Evolutionary conservation across 2,888 invertebrate genomes (phyloP).

Genomic region (Hirtodrosophila histrioides): DNA sequence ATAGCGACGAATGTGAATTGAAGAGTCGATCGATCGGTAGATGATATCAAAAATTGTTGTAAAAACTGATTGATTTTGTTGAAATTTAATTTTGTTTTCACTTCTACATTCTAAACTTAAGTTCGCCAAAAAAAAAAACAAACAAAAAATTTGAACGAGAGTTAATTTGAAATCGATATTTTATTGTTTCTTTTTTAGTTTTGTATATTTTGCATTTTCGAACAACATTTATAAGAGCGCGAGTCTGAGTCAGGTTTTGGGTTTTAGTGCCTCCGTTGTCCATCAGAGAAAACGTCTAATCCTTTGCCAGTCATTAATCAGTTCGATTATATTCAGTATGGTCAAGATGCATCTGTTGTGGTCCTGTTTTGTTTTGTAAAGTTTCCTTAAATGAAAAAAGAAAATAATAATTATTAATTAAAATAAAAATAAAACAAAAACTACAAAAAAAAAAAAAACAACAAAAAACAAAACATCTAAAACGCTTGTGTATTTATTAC

Average conservation of each 20-base stretch:
- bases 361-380: conserved; percentile 82
- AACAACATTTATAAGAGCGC: conserved; percentile 30
- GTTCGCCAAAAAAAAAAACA: conserved; percentile 14
- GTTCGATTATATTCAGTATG: conserved; percentile 69
- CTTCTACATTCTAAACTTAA: conserved; percentile 36
- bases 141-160: conserved; percentile 1
- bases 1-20: conserved; percentile 46
- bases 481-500: conserved; percentile 46
- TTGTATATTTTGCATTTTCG: conserved; percentile 7
- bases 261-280: conserved; percentile 77
- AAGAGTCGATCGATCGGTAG: conserved; percentile 22
- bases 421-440: conserved; percentile 69
- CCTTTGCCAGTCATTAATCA: conserved; percentile 64
- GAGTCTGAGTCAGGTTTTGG: conserved; percentile 64
- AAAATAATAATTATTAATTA: conserved; percentile 71
- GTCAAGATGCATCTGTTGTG: conserved; percentile 77
- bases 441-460: conserved; percentile 63
- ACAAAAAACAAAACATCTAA: conserved; percentile 72
- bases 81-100: conserved; percentile 70
- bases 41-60: conserved; percentile 33
- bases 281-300: conserved; percentile 65
- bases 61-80: conserved; percentile 70
- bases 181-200: conserved; percentile 24
- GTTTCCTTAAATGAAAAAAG: conserved; percentile 75
- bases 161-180: conserved; percentile 27